Percentiles rank a stretch among this genome's conserved stretches.
phyloP scores from a whole-genome alignment of 2,888 invertebrate genomes.

The Hydropsyche betteni region DNA sequence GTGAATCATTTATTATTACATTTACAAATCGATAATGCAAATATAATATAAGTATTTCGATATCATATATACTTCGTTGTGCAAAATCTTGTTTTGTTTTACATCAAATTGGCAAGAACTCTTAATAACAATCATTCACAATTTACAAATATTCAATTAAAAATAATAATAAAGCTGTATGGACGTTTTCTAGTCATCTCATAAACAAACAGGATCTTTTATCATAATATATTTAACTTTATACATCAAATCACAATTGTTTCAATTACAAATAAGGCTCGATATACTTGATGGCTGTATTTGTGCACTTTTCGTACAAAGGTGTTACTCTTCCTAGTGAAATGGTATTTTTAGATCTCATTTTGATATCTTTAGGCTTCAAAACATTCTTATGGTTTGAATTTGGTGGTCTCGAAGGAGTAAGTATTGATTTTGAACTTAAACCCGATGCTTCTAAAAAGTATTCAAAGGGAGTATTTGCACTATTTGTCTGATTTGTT shows the following conservation, averaged over 20 bases:
- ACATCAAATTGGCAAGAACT: slow-evolving; percentile 6
- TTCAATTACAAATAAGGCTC: slow-evolving; percentile 63
- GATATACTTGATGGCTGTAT: slow-evolving; percentile 67
- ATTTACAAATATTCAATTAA: not conserved
- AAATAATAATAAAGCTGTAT: not conserved
- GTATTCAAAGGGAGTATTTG: slow-evolving; percentile 70
- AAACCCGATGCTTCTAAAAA: slow-evolving; percentile 82
- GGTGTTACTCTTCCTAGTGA: slow-evolving; percentile 62
- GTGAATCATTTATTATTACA: too few species aligned
- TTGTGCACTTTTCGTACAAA: slow-evolving; percentile 67
- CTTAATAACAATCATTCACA: not conserved
- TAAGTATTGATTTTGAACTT: slow-evolving; percentile 80
- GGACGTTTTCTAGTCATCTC: too few species aligned
- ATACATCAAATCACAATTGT: not conserved
- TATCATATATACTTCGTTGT: not conserved
- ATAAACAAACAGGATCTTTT: too few species aligned
- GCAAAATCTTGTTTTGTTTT: not conserved
- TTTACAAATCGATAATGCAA: too few species aligned
- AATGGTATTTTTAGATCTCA: slow-evolving; percentile 73
- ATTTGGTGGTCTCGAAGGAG: slow-evolving; percentile 73
- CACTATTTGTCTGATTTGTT: slow-evolving; percentile 56
- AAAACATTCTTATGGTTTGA: slow-evolving; percentile 78
- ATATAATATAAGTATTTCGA: too few species aligned
- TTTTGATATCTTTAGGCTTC: slow-evolving; percentile 81
- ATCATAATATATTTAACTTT: too few species aligned